Evolutionary conservation across 2,113 vertebrate species (phyloP), one percentile per base, ranked within the genome.

Genomic region (Vulpes lagopus): DNA sequence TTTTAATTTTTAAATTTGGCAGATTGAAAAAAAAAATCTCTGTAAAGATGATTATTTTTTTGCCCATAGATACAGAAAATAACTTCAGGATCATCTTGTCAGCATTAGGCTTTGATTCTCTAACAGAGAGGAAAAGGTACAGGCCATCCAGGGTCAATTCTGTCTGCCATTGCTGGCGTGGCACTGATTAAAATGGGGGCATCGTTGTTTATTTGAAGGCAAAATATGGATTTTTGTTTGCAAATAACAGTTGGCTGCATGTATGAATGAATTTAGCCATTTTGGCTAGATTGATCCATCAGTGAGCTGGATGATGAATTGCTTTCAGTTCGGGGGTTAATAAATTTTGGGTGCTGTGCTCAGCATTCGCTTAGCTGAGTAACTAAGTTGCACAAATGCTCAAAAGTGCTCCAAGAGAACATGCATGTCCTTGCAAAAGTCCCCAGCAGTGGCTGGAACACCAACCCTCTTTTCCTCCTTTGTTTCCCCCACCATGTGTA

Each of bases 1-100:
- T 76, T 64, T 80, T 20, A 53, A 67, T 88, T 94, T 89, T 86
- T 67, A 62, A 94, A 62, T 74, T 82, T 83, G 59, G n/a, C 27
- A 88, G 59, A 19, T 78, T 74, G 51, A 22, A 88, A 87, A 80
- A 64, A 51, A 43, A 43, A 43, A 14, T 73, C 30, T 69, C 67
- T 10, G 16, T 69, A 38, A 65, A 80, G 38, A 60, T 53, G 2
- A 11, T 87, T 51, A 3, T 71, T 94, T 69, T 90, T 81, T n/a
- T 2, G 15, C 20, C 16, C 17, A 12, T 35, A 87, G 55, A 81
- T 88, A n/a, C 2, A 60, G 78, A 89, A 94, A 74, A 73, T 69
- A 59, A 17, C 73, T 88, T 81, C 25, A 32, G 49, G 1, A 12
- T 20, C 49, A 32, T 88, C 87, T 51, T 74, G 32, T 93, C 60